Evolutionary conservation across 2,888 invertebrate genomes (phyloP), one percentile per base, ranked within the genome.

Genomic region (Linyphia triangularis): DNA sequence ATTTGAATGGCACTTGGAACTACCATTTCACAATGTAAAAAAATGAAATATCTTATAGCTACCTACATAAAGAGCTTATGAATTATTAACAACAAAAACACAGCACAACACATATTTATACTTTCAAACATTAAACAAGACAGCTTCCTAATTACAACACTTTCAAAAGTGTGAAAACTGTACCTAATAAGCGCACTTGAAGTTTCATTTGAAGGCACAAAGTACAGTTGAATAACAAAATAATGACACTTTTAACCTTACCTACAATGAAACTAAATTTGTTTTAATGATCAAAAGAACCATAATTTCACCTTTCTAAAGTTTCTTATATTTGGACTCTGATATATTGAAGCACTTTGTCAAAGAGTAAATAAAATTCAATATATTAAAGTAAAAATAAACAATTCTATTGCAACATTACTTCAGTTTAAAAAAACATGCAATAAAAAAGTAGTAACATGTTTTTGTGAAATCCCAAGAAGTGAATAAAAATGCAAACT

Each of bases 161-260:
- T 6, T 43, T 57, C 57, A 57, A 16, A 63, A 63, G 16, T 24
- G 6, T 57, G 19, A 63, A n/a, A 51, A n/a, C 63, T 26, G 3
- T 0, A 37, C 10, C 16, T 40, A 30, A 73, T 30, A 59, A 73
- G 7, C 10, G 57, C 24, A 77, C 37, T 40, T 16, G 24, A 6
- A 24, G 22, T 10, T 51, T n/a, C 2, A 51, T 51, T 51, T 61
- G 22, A 77, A 77, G 77, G 77, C 77, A 77, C 77, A 63, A 37
- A 67, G 33, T 33, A 4, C 30, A 59, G 59, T 59, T 19, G 19
- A 10, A n/a, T 59, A 7, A n/a, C 6, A 59, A n/a, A 19, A 59
- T 59, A 59, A 43, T 16, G 43, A 43, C n/a, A 59, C n/a, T 59
- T n/a, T n/a, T n/a, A n/a, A n/a, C n/a, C n/a, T n/a, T n/a, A n/a